Percentiles rank a stretch among this genome's conserved stretches.
Evolutionary conservation across 1,140 invertebrate species (phyloP).

Genomic region (Brachionus sp.): DNA sequence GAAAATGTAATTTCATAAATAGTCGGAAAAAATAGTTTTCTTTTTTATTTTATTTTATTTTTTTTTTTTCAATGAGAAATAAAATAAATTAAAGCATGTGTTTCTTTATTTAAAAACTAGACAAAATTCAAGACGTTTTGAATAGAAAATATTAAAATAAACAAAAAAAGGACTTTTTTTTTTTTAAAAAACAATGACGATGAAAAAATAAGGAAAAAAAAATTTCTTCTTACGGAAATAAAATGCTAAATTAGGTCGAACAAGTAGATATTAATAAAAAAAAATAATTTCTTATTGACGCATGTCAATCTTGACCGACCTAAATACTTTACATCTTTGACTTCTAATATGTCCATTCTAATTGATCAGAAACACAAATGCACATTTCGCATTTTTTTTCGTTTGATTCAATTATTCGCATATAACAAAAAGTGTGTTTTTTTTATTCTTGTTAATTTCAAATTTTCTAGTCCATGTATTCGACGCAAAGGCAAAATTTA

Average conservation of each 20-base stretch:
- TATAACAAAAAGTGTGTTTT: background rate
- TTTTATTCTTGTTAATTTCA: background rate
- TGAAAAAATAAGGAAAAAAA: background rate
- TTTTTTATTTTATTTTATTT: too few relatives aligned
- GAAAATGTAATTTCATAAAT: too few relatives aligned
- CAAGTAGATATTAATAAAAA: background rate
- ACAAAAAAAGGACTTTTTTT: background rate
- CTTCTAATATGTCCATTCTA: background rate
- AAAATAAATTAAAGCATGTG: background rate
- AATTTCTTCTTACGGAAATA: background rate
- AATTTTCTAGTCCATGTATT: slow-evolving; percentile 20
- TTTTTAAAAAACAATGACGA: background rate
- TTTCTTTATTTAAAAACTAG: background rate
- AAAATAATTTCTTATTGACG: background rate
- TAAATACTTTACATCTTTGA: background rate
- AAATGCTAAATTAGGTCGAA: background rate
- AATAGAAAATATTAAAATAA: background rate
- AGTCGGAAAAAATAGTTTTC: background rate
- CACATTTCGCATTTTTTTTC: background rate
- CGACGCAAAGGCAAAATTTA: background rate
- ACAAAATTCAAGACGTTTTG: background rate
- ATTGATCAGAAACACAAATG: background rate
- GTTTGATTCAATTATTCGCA: background rate
- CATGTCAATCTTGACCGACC: background rate
- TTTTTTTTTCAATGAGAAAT: background rate